A percentile compares a stretch with the other conserved stretches of the same genome.
phyloP scores from a whole-genome alignment of 2,888 invertebrate genomes.

The Acleris holmiana region DNA sequence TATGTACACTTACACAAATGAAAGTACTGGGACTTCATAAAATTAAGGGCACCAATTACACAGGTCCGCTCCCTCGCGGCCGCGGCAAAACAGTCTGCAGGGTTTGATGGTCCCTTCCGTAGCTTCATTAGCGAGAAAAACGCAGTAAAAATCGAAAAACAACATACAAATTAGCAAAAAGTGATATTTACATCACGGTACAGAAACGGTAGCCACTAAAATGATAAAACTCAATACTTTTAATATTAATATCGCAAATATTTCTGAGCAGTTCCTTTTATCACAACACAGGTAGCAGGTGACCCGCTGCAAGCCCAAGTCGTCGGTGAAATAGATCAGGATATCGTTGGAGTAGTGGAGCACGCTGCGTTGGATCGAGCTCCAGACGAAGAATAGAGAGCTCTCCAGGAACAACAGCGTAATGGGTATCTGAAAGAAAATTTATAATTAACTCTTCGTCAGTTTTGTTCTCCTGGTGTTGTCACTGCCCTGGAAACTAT shows the following conservation, averaged over 20 bases:
- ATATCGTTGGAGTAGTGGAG: slow-evolving; percentile 55
- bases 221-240: slow-evolving; percentile 52
- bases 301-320: slow-evolving; percentile 54
- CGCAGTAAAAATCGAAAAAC: too few species aligned
- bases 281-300: slow-evolving; percentile 60
- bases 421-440: slow-evolving; percentile 54
- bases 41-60: slow-evolving; percentile 10
- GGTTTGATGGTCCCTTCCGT: background rate
- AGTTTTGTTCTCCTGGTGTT: too few species aligned
- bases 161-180: too few species aligned
- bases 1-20: background rate
- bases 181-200: too few species aligned
- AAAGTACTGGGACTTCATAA: slow-evolving; percentile 9
- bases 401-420: slow-evolving; percentile 55
- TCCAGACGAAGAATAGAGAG: slow-evolving; percentile 57
- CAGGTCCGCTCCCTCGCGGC: slow-evolving; percentile 1
- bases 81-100: background rate
- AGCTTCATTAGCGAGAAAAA: too few species aligned
- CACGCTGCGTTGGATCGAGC: slow-evolving; percentile 51
- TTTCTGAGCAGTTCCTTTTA: slow-evolving; percentile 50
- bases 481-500: too few species aligned
- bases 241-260: slow-evolving; percentile 53
- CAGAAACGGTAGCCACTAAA: slow-evolving; percentile 49
- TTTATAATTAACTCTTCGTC: too few species aligned
- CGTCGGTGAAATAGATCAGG: slow-evolving; percentile 52